These are phyloP conservation scores for Calonectris borealis DNA, from an alignment of 2,113 vertebrate species.

Conservation along the genomic window DNA sequence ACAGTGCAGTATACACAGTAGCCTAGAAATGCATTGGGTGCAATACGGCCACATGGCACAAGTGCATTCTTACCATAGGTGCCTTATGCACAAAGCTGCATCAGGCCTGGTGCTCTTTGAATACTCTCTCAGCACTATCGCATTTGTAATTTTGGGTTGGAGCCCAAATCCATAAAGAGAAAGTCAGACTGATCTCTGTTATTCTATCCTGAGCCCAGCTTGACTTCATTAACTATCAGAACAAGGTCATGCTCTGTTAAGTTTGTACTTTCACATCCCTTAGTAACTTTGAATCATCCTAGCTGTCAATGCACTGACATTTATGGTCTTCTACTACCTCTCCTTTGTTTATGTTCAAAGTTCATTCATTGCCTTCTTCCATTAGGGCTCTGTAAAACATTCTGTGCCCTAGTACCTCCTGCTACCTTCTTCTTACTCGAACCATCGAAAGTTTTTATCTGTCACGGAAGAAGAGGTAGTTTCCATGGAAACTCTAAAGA, in stretches of 20 bases:
- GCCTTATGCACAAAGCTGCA: neutral
- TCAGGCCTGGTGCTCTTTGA: neutral
- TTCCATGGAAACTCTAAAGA: conserved; percentile 56
- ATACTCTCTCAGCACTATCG: neutral
- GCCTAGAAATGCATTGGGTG: neutral
- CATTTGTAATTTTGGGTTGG: neutral
- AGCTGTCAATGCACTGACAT: conserved; percentile 9
- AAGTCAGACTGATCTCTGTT: conserved; percentile 33
- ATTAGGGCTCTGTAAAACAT: neutral
- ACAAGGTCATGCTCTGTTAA: conserved; percentile 17
- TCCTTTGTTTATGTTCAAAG: conserved; percentile 33
- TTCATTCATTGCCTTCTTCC: conserved; percentile 18
- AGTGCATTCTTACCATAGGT: neutral
- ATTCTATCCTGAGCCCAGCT: neutral
- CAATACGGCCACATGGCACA: neutral
- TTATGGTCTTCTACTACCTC: neutral
- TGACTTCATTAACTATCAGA: conserved; percentile 50
- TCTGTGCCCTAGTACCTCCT: conserved; percentile 1
- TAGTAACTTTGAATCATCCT: conserved; percentile 33
- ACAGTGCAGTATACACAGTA: neutral
- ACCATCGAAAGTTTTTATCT: conserved; percentile 19
- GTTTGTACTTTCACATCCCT: conserved; percentile 28
- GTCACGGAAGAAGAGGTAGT: neutral
- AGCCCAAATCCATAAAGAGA: conserved; percentile 2
- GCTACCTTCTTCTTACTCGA: neutral